phyloP scores from a whole-genome alignment of 2,797 vertebrate species.

The Sylvia borin region DNA sequence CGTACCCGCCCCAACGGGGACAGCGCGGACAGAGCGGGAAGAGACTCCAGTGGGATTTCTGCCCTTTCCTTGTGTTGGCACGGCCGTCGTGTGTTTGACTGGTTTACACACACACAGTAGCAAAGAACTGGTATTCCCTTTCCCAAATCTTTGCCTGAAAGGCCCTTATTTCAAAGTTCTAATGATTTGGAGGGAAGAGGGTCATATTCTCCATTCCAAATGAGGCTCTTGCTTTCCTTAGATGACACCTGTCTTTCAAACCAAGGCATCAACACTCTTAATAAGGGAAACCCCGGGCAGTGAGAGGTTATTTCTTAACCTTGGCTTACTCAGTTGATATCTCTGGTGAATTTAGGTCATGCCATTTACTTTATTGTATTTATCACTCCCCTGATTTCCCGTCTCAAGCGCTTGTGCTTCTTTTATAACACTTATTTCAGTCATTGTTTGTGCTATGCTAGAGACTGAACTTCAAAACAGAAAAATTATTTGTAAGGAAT shows the following conservation, averaged over 20 bases:
- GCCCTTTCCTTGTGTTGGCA: no score
- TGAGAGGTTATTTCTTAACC: not conserved
- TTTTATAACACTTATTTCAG: not conserved
- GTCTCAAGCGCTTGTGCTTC: not conserved
- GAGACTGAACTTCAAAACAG: not conserved
- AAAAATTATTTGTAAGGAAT: not conserved
- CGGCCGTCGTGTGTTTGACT: no score
- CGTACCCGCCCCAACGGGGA: not conserved
- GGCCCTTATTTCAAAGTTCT: not conserved
- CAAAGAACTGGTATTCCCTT: not conserved
- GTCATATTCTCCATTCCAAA: not conserved
- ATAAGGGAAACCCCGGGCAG: not conserved
- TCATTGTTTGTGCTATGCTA: not conserved
- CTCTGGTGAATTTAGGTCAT: not conserved
- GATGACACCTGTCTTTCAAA: not conserved
- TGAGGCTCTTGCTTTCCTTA: not conserved
- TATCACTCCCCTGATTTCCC: not conserved
- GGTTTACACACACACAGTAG: not conserved
- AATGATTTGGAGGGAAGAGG: not conserved
- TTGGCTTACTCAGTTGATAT: not conserved
- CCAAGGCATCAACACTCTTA: not conserved
- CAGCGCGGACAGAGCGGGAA: fast-evolving
- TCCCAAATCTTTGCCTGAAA: not conserved
- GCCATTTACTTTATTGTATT: not conserved
- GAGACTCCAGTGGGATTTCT: not conserved